Evolutionary conservation across 92 coral and sea anemone genomes (phyloP).

Genomic region (Desmophyllum pertusum): DNA sequence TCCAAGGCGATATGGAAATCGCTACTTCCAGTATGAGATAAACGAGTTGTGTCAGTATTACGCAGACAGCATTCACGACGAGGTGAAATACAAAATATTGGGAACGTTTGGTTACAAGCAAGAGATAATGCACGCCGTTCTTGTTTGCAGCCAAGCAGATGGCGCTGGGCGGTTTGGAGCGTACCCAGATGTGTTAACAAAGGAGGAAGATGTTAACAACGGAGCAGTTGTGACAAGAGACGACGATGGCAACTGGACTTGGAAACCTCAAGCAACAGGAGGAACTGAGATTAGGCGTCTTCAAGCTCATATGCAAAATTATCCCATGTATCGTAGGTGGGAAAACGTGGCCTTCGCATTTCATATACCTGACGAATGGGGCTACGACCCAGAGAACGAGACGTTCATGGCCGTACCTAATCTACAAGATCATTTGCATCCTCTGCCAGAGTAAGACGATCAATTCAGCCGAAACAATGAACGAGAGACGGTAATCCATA

Average conservation of each 20-base stretch:
- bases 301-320: neutral
- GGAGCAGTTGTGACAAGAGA: slow-evolving; percentile 17
- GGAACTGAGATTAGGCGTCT: slow-evolving; percentile 11
- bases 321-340: slow-evolving; percentile 37
- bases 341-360: slow-evolving; percentile 39
- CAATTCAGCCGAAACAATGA: too few species aligned
- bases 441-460: too few species aligned
- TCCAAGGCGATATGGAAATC: neutral
- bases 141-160: slow-evolving; percentile 30
- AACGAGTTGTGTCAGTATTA: slow-evolving; percentile 11
- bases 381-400: neutral
- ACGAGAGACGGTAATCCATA: too few species aligned
- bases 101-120: slow-evolving; percentile 36
- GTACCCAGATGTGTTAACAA: neutral
- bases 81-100: slow-evolving; percentile 13
- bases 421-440: too few species aligned
- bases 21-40: slow-evolving; percentile 15
- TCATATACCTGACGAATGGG: slow-evolving; percentile 16
- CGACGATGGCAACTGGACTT: slow-evolving; percentile 17
- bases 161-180: neutral
- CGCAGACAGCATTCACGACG: too few species aligned
- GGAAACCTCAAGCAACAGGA: slow-evolving; percentile 34
- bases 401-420: too few species aligned
- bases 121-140: slow-evolving; percentile 40
- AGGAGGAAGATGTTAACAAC: neutral